Conservation (phyloP, 2,888 invertebrate genomes). For the Atherix ibis region DNA sequence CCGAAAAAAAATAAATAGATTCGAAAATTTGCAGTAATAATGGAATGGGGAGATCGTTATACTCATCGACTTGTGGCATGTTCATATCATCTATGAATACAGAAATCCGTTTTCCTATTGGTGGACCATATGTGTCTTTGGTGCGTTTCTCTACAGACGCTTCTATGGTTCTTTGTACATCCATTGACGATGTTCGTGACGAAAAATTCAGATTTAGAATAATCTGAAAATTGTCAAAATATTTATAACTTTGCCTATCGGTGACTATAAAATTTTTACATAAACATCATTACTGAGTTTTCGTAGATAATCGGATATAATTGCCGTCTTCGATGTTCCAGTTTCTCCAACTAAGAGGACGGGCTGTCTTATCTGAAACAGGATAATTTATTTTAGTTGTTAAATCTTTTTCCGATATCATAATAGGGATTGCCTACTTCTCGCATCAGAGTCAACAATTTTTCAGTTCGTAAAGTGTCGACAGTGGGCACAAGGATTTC, state of each 20-base stretch:
- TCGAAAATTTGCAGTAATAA: slow-evolving; percentile 1
- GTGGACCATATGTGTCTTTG: slow-evolving; percentile 79
- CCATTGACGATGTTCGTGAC: slow-evolving; percentile 76
- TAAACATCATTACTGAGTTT: slow-evolving; percentile 49
- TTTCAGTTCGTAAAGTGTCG: slow-evolving; percentile 67
- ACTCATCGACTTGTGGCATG: slow-evolving; percentile 62
- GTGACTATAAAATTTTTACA: slow-evolving; percentile 41
- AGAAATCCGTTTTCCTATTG: slow-evolving; percentile 74
- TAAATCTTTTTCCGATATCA: background rate
- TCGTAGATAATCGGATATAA: slow-evolving; percentile 64
- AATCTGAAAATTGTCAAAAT: slow-evolving; percentile 35
- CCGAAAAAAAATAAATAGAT: background rate
- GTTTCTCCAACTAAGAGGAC: slow-evolving; percentile 79
- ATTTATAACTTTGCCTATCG: slow-evolving; percentile 2
- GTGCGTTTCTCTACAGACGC: slow-evolving; percentile 79
- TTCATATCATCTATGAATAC: slow-evolving; percentile 91
- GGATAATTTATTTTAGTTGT: too few relatives aligned
- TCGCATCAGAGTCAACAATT: slow-evolving; percentile 63
- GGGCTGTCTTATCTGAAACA: slow-evolving; percentile 56
- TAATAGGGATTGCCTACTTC: slow-evolving; percentile 34
- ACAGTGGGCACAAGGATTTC: slow-evolving; percentile 82
- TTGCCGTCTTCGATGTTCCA: slow-evolving; percentile 85
- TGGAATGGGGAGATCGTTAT: too few relatives aligned
- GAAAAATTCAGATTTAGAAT: slow-evolving; percentile 80
- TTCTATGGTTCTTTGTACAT: slow-evolving; percentile 77